Conservation (phyloP, 2,113 vertebrate genomes). For the Phaethornis superciliosus region DNA sequence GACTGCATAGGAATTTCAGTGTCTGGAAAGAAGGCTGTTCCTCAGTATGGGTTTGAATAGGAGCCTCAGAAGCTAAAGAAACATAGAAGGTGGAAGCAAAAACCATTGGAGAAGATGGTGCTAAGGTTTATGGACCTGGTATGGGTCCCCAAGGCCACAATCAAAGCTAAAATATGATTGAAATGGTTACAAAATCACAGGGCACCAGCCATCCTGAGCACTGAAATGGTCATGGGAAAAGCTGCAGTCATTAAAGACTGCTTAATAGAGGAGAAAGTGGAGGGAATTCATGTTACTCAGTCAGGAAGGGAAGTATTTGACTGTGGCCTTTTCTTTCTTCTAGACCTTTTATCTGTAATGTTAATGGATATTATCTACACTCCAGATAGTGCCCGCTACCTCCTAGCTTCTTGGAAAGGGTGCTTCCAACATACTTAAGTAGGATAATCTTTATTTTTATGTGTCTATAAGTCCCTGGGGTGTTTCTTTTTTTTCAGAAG, state of each 20-base stretch:
- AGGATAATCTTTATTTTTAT: background rate
- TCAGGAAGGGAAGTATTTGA: background rate
- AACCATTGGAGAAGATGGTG: background rate
- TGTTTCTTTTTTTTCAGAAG: slow-evolving; percentile 5
- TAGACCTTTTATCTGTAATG: background rate
- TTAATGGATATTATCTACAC: background rate
- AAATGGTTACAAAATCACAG: background rate
- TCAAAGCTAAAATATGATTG: background rate
- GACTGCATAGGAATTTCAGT: background rate
- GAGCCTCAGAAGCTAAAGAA: accelerated
- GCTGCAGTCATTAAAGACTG: background rate
- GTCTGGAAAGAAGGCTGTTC: background rate
- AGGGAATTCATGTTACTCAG: background rate
- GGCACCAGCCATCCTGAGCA: too few species aligned
- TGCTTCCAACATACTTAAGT: background rate
- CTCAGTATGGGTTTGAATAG: background rate
- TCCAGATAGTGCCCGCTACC: background rate
- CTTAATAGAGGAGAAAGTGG: background rate
- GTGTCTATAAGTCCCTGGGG: background rate
- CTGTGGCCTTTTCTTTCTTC: background rate
- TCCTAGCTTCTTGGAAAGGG: background rate
- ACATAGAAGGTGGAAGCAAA: background rate
- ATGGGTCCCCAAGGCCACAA: background rate
- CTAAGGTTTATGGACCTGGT: background rate
- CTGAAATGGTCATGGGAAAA: background rate